Evolutionary conservation across 2,888 invertebrate species (phyloP).

Genomic region (Thecophora atra): DNA sequence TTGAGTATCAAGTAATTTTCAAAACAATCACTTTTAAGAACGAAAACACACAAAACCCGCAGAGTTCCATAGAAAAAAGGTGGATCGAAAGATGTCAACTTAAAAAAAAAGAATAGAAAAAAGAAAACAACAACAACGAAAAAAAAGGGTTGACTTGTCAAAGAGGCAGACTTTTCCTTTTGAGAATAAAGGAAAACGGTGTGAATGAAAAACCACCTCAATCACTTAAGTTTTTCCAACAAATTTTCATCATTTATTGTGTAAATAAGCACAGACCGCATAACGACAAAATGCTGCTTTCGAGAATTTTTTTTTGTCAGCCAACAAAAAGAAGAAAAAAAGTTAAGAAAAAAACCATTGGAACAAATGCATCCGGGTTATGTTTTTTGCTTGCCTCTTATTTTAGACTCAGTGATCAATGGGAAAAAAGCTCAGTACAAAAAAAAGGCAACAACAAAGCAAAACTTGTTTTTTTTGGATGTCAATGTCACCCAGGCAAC

Average conservation of each 20-base stretch:
- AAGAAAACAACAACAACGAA: too few species aligned
- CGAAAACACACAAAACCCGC: conserved; percentile 18
- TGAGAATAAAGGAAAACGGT: conserved; percentile 4
- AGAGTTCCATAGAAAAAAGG: conserved; percentile 4
- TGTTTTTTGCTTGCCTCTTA: neutral
- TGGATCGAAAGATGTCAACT: conserved; percentile 20
- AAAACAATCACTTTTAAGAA: conserved; percentile 20
- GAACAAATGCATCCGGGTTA: neutral
- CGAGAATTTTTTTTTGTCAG: neutral
- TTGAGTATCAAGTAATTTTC: conserved; percentile 31
- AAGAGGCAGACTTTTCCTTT: neutral
- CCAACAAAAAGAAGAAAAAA: conserved; percentile 6
- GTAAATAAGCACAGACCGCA: conserved; percentile 11
- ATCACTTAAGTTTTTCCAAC: conserved; percentile 33
- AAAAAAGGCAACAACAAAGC: neutral
- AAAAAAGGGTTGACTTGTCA: conserved; percentile 24
- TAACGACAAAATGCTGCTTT: conserved; percentile 30
- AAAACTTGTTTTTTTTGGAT: conserved; percentile 20
- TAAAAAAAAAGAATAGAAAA: too few species aligned
- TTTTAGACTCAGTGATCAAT: neutral
- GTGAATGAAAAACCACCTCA: conserved; percentile 35
- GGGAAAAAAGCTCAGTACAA: too few species aligned
- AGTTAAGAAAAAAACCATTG: neutral
- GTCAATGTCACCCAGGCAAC: conserved; percentile 24
- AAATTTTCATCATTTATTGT: conserved; percentile 18